Base-by-base conservation (phyloP, 2,888 invertebrate genomes). In the Steromphala cineraria region DNA sequence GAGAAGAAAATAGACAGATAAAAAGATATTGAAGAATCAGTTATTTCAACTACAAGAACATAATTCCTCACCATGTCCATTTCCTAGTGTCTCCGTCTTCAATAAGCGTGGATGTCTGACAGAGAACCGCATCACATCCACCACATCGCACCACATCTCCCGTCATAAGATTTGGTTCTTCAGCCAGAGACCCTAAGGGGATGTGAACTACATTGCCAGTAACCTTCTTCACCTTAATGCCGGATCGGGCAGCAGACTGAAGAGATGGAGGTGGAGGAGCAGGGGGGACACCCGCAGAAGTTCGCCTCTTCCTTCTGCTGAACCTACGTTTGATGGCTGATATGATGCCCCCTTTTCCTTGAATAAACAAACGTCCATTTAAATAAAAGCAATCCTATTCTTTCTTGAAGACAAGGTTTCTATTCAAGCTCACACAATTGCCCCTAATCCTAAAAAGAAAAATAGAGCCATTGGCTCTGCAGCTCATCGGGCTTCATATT, bases 201-300 rank as follows among this genome's bases (percentile, higher is more conserved):
- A 91, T 75, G 80, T 90, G 80, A 53, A 91, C 81, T 17, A 91
- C 89, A 82, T 91, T 91, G 19, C 86, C 88, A 79, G 89, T 88
- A 0, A 89, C 86, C 79, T 87, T 89, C 28, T 78, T 79, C 13
- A 82, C 81, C 67, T 85, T 87, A 36, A 62, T 21, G 5, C 15
- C 15, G 15, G 28, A n/a, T 3, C 21, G 53, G 19, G 52, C 8
- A 4, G n/a, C n/a, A n/a, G n/a, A n/a, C n/a, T n/a, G n/a, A n/a
- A n/a, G n/a, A n/a, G n/a, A n/a, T n/a, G 28, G 19, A 10, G 52
- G 55, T 8, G 77, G 77, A 40, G 36, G 56, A 7, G 53, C 56
- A 7, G 80, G 36, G 53, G 75, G 52, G 21, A 21, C 21, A 36
- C 10, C 40, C 10, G 36, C 15, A 0, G 15, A 46, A n/a, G 40